These are phyloP conservation scores for Hystrix cristata DNA, from an alignment of 2,113 vertebrate species.

Conservation along the genomic window DNA sequence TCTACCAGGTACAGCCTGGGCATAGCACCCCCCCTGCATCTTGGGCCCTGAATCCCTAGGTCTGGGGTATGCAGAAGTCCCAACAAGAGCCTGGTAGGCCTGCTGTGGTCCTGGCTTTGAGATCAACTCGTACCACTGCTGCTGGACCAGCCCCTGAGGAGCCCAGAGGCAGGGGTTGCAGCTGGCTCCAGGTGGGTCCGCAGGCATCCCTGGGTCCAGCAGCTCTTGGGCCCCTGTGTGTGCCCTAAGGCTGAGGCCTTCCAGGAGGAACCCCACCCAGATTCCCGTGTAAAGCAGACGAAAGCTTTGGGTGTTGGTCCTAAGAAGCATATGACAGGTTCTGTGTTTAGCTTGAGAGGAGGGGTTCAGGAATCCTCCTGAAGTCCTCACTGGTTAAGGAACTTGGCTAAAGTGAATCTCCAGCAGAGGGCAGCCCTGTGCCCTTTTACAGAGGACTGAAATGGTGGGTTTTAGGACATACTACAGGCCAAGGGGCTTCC, in stretches of 20 bases:
- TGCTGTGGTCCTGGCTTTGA: background rate
- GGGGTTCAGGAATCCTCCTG: background rate
- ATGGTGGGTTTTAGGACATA: background rate
- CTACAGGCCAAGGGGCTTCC: background rate
- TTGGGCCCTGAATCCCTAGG: background rate
- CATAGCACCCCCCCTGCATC: background rate
- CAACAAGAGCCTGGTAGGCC: background rate
- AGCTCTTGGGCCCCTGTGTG: background rate
- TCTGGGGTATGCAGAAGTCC: background rate
- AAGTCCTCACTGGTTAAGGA: background rate
- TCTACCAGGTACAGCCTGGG: background rate
- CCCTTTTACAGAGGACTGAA: background rate
- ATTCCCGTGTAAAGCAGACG: background rate
- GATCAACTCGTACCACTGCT: background rate
- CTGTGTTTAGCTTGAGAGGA: background rate
- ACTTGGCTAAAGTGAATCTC: background rate
- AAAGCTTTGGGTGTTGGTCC: background rate
- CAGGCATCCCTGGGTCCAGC: background rate
- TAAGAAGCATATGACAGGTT: background rate
- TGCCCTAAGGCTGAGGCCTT: background rate
- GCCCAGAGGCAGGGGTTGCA: background rate
- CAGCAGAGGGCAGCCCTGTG: constrained; percentile 35
- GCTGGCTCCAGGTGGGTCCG: background rate
- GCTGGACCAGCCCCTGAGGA: background rate
- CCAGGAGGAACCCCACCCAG: background rate